Conservation (phyloP, 1,140 invertebrate genomes). For the Ruditapes philippinarum region DNA sequence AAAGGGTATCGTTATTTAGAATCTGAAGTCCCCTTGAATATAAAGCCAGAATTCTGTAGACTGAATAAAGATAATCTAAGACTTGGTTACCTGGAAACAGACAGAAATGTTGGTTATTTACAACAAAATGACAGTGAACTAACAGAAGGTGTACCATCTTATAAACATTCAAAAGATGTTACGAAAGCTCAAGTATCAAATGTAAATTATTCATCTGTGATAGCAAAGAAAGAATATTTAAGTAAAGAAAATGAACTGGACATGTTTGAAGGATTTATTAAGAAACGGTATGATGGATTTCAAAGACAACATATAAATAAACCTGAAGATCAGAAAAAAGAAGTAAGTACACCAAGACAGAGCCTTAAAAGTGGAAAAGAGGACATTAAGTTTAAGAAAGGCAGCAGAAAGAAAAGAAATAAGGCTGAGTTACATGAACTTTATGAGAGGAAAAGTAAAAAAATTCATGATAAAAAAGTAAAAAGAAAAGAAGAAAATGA, state of each 20-base stretch:
- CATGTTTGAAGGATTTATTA: not conserved
- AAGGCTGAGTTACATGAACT: slow-evolving; percentile 37
- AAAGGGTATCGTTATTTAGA: not conserved
- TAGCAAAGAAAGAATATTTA: not conserved
- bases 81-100: not conserved
- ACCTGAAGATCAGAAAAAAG: not conserved
- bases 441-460: slow-evolving; percentile 51
- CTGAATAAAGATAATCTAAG: slow-evolving; percentile 16
- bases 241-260: not conserved
- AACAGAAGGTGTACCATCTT: too few species aligned
- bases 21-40: not conserved
- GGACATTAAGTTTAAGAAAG: not conserved
- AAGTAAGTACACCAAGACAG: not conserved
- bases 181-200: too few species aligned
- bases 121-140: too few species aligned
- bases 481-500: not conserved
- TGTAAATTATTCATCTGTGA: not conserved
- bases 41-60: not conserved
- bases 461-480: slow-evolving; percentile 4
- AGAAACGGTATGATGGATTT: too few species aligned
- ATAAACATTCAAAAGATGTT: too few species aligned
- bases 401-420: slow-evolving; percentile 14
- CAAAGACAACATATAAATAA: not conserved
- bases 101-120: too few species aligned
- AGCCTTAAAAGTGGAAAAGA: not conserved